phyloP scores from a whole-genome alignment of 2,888 invertebrate species.

The Dynastes tityus region DNA sequence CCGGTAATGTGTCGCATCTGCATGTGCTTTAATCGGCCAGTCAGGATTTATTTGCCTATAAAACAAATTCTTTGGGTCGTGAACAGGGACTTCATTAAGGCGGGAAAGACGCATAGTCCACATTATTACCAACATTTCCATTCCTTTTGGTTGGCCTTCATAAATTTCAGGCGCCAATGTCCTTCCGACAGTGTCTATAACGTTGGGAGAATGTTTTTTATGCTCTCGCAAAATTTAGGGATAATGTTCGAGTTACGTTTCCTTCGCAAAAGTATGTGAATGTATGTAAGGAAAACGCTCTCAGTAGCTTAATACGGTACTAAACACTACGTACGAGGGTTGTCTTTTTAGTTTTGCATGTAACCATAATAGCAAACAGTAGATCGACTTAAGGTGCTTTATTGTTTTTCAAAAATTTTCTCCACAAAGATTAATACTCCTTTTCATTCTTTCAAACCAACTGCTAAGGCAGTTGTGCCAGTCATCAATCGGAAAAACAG shows the following conservation, averaged over 20 bases:
- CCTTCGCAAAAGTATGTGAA: not conserved
- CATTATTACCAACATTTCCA: constrained; percentile 69
- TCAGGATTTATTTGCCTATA: constrained; percentile 68
- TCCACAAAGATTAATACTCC: too few species aligned
- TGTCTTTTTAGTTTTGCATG: too few species aligned
- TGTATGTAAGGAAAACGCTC: too few species aligned
- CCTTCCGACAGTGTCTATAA: constrained; percentile 32
- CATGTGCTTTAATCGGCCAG: constrained; percentile 67
- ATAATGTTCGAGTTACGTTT: constrained; percentile 28
- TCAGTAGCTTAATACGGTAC: too few species aligned
- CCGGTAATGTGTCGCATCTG: constrained; percentile 66
- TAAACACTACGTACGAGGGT: too few species aligned
- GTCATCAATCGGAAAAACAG: too few species aligned
- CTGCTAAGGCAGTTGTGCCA: too few species aligned
- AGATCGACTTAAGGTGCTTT: too few species aligned
- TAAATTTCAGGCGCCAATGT: constrained; percentile 59
- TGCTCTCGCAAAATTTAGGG: constrained; percentile 42
- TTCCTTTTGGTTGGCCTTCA: constrained; percentile 64
- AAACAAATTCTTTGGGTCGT: constrained; percentile 68
- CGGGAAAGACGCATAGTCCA: constrained; percentile 68
- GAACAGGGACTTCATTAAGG: constrained; percentile 69
- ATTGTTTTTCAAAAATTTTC: too few species aligned
- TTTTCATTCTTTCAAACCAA: too few species aligned
- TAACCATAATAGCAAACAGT: too few species aligned
- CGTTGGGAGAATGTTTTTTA: constrained; percentile 38